Evolutionary conservation across 64 coral and sea anemone genomes (phyloP).

Genomic region (Trachythela sp.): DNA sequence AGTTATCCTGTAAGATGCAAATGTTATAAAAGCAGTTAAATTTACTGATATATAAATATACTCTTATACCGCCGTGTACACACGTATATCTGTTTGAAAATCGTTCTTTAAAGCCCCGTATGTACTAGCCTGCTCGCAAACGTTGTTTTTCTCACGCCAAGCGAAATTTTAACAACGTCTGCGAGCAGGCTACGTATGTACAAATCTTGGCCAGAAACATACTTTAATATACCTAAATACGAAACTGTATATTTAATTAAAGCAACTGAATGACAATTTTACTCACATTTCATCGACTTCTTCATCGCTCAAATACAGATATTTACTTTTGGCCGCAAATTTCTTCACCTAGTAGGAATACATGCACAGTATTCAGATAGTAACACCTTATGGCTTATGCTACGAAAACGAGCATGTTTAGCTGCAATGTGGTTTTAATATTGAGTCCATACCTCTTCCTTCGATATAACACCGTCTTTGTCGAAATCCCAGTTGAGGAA

Average conservation of each 20-base stretch:
- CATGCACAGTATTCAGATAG: too few relatives aligned
- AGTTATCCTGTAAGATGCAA: neutral
- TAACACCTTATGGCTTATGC: too few relatives aligned
- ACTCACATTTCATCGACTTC: neutral
- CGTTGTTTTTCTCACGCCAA: too few relatives aligned
- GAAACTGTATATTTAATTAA: too few relatives aligned
- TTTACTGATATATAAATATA: neutral
- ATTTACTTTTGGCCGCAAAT: neutral
- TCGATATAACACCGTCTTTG: slow-evolving; percentile 37
- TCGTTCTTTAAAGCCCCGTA: neutral
- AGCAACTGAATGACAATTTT: neutral
- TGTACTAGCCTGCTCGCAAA: too few relatives aligned
- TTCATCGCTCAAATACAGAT: neutral
- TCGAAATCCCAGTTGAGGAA: slow-evolving; percentile 56
- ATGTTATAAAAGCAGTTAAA: neutral
- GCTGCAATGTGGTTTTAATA: neutral
- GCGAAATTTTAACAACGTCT: too few relatives aligned
- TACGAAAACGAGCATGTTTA: too few relatives aligned
- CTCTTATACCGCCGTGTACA: too few relatives aligned
- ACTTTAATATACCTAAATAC: too few relatives aligned
- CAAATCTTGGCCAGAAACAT: too few relatives aligned
- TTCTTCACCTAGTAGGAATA: neutral
- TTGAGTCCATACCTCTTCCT: slow-evolving; percentile 45
- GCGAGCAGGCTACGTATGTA: too few relatives aligned
- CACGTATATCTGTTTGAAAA: neutral